Conservation (phyloP, 1,140 invertebrate genomes). For the Nylanderia fulva region DNA sequence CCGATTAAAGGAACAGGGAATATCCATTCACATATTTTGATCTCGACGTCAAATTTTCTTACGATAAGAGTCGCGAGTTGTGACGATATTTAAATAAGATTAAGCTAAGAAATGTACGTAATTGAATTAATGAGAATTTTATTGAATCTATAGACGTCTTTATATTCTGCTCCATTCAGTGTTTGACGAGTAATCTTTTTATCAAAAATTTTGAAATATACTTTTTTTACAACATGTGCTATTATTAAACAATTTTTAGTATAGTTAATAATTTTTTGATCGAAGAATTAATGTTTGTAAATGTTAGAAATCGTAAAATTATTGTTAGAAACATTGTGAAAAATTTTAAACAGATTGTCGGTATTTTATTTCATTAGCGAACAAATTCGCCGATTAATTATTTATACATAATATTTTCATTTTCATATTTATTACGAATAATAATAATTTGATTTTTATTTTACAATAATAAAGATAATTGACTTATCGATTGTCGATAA, state of each 20-base stretch:
- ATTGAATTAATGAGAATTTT: slow-evolving; percentile 58
- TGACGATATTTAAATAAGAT: slow-evolving; percentile 16
- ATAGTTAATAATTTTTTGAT: not conserved
- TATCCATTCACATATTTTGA: slow-evolving; percentile 34
- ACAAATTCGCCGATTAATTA: not conserved
- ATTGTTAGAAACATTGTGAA: not conserved
- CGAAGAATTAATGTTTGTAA: not conserved
- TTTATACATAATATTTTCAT: too few relatives aligned
- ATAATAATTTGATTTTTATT: too few relatives aligned
- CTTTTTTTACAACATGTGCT: not conserved
- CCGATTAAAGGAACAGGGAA: not conserved
- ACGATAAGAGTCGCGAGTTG: slow-evolving; percentile 16
- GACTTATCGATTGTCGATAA: not conserved
- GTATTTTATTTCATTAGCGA: not conserved
- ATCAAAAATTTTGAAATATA: not conserved
- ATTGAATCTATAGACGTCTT: slow-evolving; percentile 19
- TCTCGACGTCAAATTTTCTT: slow-evolving; percentile 38
- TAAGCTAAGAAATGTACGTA: slow-evolving; percentile 42
- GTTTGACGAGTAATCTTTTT: not conserved
- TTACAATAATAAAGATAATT: too few relatives aligned
- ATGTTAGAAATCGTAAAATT: not conserved
- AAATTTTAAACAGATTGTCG: not conserved
- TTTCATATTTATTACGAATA: not conserved
- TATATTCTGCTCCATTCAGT: not conserved
- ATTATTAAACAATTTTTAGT: not conserved